A percentile compares a stretch with the other conserved stretches of the same genome.
phyloP scores from a whole-genome alignment of 2,888 invertebrate species.

The Erebia ligea region DNA sequence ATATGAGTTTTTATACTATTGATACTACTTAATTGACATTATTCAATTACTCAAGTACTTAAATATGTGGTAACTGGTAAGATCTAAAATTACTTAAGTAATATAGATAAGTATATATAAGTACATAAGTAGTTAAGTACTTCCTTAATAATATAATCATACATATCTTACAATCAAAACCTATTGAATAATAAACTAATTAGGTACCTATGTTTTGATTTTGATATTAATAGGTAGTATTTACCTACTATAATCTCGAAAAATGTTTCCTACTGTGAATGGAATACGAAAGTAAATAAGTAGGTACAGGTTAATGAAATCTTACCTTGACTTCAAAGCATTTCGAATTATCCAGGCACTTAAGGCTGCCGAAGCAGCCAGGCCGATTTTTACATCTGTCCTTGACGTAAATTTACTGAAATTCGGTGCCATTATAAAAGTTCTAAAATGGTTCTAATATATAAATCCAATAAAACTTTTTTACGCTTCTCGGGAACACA shows the following conservation, averaged over 20 bases:
- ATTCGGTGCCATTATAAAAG: constrained; percentile 86
- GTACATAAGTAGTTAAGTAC: too few species aligned
- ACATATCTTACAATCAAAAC: too few species aligned
- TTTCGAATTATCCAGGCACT: constrained; percentile 83
- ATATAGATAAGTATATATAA: too few species aligned
- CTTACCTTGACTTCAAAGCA: constrained; percentile 79
- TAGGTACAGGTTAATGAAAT: constrained; percentile 24
- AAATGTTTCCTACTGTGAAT: constrained; percentile 4
- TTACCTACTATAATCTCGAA: neutral
- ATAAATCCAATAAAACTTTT: constrained; percentile 13
- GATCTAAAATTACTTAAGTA: too few species aligned
- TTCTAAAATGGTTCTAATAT: neutral
- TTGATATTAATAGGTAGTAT: neutral
- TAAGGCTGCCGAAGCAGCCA: constrained; percentile 85
- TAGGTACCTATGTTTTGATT: neutral
- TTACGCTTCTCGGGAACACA: constrained; percentile 25
- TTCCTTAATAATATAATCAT: too few species aligned
- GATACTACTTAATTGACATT: too few species aligned
- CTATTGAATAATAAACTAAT: neutral
- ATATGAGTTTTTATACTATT: too few species aligned
- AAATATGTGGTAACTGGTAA: too few species aligned
- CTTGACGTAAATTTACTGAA: constrained; percentile 89
- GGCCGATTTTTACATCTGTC: constrained; percentile 85
- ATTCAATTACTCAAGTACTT: too few species aligned
- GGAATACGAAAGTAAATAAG: constrained; percentile 20